Percentiles rank a stretch among this genome's conserved stretches.
Conservation (phyloP, 2,888 invertebrate genomes). For the Athetis lepigone region DNA sequence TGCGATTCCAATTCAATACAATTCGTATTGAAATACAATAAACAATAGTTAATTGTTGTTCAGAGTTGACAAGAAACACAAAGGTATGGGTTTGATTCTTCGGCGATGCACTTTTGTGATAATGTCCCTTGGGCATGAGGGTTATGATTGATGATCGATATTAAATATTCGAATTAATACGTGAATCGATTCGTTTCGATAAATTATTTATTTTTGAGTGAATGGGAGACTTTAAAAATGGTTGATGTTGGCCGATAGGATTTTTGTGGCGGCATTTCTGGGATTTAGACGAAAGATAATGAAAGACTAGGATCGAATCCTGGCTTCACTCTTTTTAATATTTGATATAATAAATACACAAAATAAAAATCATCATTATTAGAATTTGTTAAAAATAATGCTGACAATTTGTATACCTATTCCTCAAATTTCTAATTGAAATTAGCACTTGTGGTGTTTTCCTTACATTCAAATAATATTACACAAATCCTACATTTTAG, state of each 20-base stretch:
- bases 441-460: no score
- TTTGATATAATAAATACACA: neutral
- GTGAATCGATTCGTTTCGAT: conserved; percentile 80
- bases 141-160: conserved; percentile 87
- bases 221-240: conserved; percentile 73
- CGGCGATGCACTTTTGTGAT: conserved; percentile 80
- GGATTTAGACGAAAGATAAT: conserved; percentile 48
- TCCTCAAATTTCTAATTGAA: no score
- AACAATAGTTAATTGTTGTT: conserved; percentile 80
- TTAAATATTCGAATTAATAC: conserved; percentile 84
- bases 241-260: conserved; percentile 71
- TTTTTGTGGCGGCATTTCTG: conserved; percentile 72
- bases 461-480: no score
- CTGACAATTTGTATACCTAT: no score
- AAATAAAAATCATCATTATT: no score
- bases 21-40: conserved; percentile 75
- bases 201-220: conserved; percentile 83
- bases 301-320: conserved; percentile 27
- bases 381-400: no score
- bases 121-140: conserved; percentile 77
- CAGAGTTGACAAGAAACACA: conserved; percentile 71
- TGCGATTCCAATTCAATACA: conserved; percentile 73
- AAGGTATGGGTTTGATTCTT: conserved; percentile 66
- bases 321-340: neutral
- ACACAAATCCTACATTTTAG: no score